These are phyloP conservation scores for Spialia ferax DNA, from an alignment of 2,888 invertebrate genomes.

Conservation along the genomic window DNA sequence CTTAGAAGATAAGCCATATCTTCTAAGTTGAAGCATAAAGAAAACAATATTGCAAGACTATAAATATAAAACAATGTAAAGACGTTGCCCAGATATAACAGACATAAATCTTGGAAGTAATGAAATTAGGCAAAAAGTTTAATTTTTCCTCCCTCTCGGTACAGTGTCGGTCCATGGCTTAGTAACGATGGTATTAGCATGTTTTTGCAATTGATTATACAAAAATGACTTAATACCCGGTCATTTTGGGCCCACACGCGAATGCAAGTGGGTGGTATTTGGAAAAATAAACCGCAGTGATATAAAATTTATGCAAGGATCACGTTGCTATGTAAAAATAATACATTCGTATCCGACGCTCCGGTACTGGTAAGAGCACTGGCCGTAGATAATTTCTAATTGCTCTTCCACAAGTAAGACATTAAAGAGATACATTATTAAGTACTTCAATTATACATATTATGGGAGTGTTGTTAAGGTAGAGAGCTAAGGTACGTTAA, in stretches of 20 bases:
- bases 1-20: background rate
- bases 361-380: background rate
- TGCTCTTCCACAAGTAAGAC: background rate
- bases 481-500: too few species aligned
- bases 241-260: slow-evolving; percentile 25
- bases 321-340: background rate
- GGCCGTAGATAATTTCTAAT: slow-evolving; percentile 1
- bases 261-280: slow-evolving; percentile 19
- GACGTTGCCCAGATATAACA: background rate
- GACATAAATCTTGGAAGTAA: slow-evolving; percentile 28
- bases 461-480: too few species aligned
- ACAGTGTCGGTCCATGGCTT: background rate
- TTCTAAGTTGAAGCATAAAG: background rate
- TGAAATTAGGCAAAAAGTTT: slow-evolving; percentile 29
- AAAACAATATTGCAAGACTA: background rate
- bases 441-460: too few species aligned
- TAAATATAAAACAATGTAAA: background rate
- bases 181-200: slow-evolving; percentile 39
- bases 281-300: slow-evolving; percentile 22
- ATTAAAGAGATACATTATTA: background rate
- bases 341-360: background rate
- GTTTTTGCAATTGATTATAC: slow-evolving; percentile 40
- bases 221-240: slow-evolving; percentile 35
- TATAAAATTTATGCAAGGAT: slow-evolving; percentile 7
- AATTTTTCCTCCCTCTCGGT: slow-evolving; percentile 3